These are phyloP conservation scores for Strix aluco DNA, from an alignment of 2,113 vertebrate species.

Conservation along the genomic window DNA sequence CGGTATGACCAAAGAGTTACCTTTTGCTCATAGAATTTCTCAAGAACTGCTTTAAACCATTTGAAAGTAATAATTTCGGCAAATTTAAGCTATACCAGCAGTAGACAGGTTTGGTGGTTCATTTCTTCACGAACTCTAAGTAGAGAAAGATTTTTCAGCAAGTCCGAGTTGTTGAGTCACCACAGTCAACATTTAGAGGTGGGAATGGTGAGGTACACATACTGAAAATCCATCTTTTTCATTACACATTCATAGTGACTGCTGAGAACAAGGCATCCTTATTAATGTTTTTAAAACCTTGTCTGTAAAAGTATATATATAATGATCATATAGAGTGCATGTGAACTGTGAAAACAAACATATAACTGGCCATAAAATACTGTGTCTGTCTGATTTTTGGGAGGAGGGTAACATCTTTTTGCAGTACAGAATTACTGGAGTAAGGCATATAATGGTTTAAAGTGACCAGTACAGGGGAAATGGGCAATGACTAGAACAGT, in stretches of 20 bases:
- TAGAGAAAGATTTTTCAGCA: neutral
- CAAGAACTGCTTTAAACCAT: neutral
- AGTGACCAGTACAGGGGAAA: neutral
- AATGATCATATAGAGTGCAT: neutral
- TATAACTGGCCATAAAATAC: neutral
- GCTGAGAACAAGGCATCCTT: neutral
- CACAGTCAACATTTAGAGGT: neutral
- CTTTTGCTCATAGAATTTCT: neutral
- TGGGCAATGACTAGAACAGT: accelerated
- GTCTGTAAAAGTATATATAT: neutral
- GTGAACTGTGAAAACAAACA: neutral
- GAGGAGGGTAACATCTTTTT: neutral
- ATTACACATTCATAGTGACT: neutral
- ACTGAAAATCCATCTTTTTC: neutral
- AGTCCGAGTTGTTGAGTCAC: neutral
- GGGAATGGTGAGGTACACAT: neutral
- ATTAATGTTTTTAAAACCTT: neutral
- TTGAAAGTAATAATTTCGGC: neutral
- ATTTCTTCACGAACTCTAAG: neutral
- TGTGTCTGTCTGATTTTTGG: neutral
- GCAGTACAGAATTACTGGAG: neutral
- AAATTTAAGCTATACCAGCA: neutral
- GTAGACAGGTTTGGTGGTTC: neutral
- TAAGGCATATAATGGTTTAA: neutral
- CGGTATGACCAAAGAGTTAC: neutral